Conservation (phyloP, 92 coral and sea anemone species). For the Zoanthus sansibaricus region DNA sequence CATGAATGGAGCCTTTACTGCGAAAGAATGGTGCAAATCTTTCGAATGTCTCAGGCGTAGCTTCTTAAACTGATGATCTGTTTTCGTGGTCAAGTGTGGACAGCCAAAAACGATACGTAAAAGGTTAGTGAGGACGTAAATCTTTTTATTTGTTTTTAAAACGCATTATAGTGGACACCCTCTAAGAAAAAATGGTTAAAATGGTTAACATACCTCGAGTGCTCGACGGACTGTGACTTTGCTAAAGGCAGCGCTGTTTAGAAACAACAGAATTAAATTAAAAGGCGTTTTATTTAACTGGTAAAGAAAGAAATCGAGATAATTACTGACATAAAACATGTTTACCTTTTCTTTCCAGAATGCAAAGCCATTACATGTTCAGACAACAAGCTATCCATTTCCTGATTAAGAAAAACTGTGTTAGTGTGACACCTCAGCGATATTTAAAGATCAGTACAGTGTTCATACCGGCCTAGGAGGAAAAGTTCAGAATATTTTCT, state of each 20-base stretch:
- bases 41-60: background rate
- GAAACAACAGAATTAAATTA: background rate
- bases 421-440: no score
- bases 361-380: constrained; percentile 99
- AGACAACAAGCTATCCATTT: constrained; percentile 96
- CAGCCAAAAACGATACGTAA: no score
- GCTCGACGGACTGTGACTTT: constrained; percentile 43
- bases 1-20: background rate
- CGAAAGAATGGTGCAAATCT: background rate
- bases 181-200: background rate
- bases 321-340: background rate
- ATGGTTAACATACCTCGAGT: constrained; percentile 21
- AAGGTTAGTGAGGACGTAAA: no score
- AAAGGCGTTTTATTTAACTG: background rate
- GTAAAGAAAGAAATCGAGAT: background rate
- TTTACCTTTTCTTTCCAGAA: constrained; percentile 90
- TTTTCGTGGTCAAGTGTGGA: background rate
- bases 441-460: no score
- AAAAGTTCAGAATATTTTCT: no score
- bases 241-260: constrained; percentile 22
- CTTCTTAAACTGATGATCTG: background rate
- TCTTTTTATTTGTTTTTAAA: no score
- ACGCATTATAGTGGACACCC: background rate
- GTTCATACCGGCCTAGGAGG: no score
- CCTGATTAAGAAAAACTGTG: constrained; percentile 58